Evolutionary conservation across 2,888 invertebrate species (phyloP).

Genomic region (Amphipyra berbera): DNA sequence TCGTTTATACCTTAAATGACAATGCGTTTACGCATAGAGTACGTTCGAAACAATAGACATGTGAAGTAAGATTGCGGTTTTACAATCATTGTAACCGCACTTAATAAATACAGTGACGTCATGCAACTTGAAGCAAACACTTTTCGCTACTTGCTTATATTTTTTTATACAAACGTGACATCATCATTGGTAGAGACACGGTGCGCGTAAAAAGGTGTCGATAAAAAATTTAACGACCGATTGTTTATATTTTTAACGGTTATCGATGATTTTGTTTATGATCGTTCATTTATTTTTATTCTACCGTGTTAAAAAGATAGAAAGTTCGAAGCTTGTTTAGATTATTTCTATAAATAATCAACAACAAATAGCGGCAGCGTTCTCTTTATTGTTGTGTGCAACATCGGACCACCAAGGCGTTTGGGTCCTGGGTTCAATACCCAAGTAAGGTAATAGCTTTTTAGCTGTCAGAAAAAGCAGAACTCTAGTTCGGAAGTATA

Average conservation of each 20-base stretch:
- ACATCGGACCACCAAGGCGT: not conserved
- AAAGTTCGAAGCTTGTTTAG: constrained; percentile 28
- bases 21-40: constrained; percentile 36
- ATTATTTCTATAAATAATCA: constrained; percentile 41
- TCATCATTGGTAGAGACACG: constrained; percentile 37
- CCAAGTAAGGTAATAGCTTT: too few species aligned
- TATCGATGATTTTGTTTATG: constrained; percentile 33
- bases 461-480: too few species aligned
- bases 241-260: constrained; percentile 52
- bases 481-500: too few species aligned
- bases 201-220: constrained; percentile 32
- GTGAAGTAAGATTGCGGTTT: constrained; percentile 48
- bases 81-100: constrained; percentile 38
- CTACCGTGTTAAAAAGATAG: constrained; percentile 3
- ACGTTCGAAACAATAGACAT: constrained; percentile 41
- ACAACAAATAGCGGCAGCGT: constrained; percentile 15
- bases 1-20: constrained; percentile 43
- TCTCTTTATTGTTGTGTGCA: constrained; percentile 2
- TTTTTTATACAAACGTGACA: constrained; percentile 44
- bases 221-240: constrained; percentile 46
- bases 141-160: constrained; percentile 25
- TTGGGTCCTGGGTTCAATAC: not conserved
- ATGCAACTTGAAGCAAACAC: constrained; percentile 18
- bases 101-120: constrained; percentile 37
- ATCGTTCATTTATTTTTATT: constrained; percentile 37